Conservation (phyloP, 2,113 vertebrate genomes). For the Anhinga rufa region DNA sequence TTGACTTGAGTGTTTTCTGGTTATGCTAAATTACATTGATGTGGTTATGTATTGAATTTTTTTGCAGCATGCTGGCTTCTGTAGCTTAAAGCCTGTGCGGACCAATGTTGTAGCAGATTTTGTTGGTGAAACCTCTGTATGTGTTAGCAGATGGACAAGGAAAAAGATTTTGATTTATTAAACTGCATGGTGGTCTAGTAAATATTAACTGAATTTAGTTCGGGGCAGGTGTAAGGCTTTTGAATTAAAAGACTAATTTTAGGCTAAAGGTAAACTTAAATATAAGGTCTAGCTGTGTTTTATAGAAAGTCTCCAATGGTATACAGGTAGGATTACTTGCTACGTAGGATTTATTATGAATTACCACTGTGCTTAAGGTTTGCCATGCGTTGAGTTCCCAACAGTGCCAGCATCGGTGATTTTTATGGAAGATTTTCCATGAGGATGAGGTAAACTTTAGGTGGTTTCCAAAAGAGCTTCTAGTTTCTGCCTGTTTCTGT, state of each 20-base stretch:
- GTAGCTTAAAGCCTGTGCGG: background rate
- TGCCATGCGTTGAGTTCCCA: background rate
- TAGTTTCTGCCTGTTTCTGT: background rate
- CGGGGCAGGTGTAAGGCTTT: background rate
- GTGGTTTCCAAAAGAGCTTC: background rate
- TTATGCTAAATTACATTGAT: conserved; percentile 17
- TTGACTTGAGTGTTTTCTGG: background rate
- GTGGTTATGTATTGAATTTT: background rate
- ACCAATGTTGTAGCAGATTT: background rate
- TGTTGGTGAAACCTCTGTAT: background rate
- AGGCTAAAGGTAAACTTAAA: background rate
- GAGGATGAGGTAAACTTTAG: background rate
- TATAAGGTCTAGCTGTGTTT: background rate
- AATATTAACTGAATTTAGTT: background rate
- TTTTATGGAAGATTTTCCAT: background rate
- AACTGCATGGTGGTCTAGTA: background rate
- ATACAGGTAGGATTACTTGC: background rate
- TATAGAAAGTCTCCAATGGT: background rate
- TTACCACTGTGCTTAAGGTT: background rate
- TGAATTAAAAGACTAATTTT: background rate
- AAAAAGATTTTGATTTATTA: background rate
- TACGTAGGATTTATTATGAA: background rate
- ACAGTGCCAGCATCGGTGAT: background rate
- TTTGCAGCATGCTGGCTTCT: background rate
- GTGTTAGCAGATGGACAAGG: background rate